Percentiles rank a stretch among this genome's conserved stretches.
phyloP scores from a whole-genome alignment of 1,140 invertebrate genomes.

The Trachelipus rathkii region DNA sequence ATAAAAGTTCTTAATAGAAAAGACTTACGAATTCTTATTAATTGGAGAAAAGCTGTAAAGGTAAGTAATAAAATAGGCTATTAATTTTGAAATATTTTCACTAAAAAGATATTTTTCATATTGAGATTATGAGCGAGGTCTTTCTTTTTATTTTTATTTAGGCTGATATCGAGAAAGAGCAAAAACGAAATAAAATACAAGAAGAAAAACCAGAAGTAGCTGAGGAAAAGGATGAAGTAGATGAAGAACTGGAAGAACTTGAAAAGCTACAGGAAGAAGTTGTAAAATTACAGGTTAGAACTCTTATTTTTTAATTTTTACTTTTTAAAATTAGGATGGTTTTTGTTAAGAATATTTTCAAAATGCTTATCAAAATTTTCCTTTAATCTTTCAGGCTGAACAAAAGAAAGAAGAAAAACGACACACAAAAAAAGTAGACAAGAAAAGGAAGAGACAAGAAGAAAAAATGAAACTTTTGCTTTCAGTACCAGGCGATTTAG shows the following conservation, averaged over 20 bases:
- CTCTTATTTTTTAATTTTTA: no score
- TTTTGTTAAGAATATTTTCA: no score
- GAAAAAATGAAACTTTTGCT: not conserved
- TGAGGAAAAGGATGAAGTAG: not conserved
- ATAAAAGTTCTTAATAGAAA: constrained; percentile 88
- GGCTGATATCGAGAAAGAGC: not conserved
- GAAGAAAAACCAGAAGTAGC: not conserved
- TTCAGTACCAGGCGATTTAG: not conserved
- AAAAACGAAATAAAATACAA: no score
- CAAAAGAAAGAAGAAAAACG: no score
- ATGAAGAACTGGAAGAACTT: not conserved
- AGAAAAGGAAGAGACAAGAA: not conserved
- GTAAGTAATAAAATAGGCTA: constrained; percentile 42
- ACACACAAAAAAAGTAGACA: not conserved
- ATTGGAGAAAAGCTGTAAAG: constrained; percentile 76
- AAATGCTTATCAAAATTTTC: no score
- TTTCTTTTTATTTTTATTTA: no score
- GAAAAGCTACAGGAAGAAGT: not conserved
- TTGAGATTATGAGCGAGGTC: no score
- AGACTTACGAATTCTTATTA: constrained; percentile 74
- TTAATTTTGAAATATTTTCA: no score
- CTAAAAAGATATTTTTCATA: no score
- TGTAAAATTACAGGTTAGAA: not conserved
- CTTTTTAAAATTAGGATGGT: no score
- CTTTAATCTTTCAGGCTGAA: no score